phyloP scores from a whole-genome alignment of 2,113 vertebrate genomes.

The Stercorarius parasiticus region DNA sequence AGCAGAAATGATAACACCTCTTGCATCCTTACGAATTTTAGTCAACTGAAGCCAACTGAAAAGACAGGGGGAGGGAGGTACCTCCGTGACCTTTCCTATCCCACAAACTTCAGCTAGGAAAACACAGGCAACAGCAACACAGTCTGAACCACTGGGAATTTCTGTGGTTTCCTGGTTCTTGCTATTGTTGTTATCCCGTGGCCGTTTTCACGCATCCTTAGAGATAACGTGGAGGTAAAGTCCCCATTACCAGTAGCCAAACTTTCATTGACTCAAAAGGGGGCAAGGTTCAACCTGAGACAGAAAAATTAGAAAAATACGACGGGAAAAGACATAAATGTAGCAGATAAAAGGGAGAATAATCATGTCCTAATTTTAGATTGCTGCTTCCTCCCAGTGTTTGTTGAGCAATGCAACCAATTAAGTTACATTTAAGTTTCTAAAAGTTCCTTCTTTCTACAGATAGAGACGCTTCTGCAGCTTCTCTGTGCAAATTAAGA shows the following conservation, averaged over 20 bases:
- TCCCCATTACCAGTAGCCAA: neutral
- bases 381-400: neutral
- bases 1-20: neutral
- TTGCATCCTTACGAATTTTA: neutral
- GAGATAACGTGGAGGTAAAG: neutral
- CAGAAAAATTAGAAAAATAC: neutral
- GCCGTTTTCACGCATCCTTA: neutral
- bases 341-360: neutral
- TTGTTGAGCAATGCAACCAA: neutral
- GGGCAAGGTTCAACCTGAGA: neutral
- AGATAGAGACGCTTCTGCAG: neutral
- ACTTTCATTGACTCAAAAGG: neutral
- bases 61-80: neutral
- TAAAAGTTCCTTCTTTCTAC: neutral
- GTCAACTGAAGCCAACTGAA: neutral
- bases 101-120: neutral
- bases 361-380: neutral
- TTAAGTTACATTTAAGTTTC: neutral
- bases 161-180: neutral
- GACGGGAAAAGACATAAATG: neutral
- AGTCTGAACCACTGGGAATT: neutral
- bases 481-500: neutral
- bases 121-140: neutral
- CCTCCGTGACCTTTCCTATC: neutral
- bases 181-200: neutral